These are phyloP conservation scores for Synanthedon tipuliformis DNA, from an alignment of 2,888 invertebrate species.

Conservation along the genomic window DNA sequence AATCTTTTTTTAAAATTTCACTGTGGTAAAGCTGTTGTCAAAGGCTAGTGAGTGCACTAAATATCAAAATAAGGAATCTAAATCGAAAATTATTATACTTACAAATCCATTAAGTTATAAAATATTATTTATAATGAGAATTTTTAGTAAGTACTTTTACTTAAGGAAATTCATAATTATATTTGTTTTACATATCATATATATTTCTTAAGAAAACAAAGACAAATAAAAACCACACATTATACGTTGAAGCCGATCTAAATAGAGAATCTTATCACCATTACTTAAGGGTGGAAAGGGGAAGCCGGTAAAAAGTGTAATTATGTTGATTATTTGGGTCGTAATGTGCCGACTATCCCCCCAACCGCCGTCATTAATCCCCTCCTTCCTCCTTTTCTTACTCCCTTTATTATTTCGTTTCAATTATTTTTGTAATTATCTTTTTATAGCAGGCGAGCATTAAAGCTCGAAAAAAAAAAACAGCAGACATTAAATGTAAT, in stretches of 20 bases:
- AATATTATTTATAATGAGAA: too few relatives aligned
- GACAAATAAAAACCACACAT: slow-evolving; percentile 14
- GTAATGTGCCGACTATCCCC: slow-evolving; percentile 63
- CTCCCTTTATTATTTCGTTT: slow-evolving; percentile 68
- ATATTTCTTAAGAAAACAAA: slow-evolving; percentile 4
- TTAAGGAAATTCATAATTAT: slow-evolving; percentile 1
- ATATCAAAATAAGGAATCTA: too few relatives aligned
- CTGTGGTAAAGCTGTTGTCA: too few relatives aligned
- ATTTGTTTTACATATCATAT: neutral
- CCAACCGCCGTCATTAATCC: slow-evolving; percentile 54
- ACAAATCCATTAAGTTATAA: too few relatives aligned
- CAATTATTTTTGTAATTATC: slow-evolving; percentile 71
- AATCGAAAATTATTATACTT: too few relatives aligned
- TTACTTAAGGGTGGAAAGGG: slow-evolving; percentile 52
- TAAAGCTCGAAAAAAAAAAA: slow-evolving; percentile 67
- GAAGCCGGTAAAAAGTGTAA: slow-evolving; percentile 65
- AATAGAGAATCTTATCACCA: slow-evolving; percentile 50
- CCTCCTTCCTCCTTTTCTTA: slow-evolving; percentile 26
- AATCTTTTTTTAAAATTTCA: too few relatives aligned
- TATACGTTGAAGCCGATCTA: slow-evolving; percentile 26
- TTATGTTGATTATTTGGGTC: slow-evolving; percentile 70
- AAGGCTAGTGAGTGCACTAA: too few relatives aligned
- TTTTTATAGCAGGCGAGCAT: slow-evolving; percentile 66
- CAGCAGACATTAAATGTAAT: slow-evolving; percentile 64
- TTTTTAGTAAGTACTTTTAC: too few relatives aligned